Conservation (phyloP, 2,888 invertebrate genomes). For the Geotrupes spiniger region DNA sequence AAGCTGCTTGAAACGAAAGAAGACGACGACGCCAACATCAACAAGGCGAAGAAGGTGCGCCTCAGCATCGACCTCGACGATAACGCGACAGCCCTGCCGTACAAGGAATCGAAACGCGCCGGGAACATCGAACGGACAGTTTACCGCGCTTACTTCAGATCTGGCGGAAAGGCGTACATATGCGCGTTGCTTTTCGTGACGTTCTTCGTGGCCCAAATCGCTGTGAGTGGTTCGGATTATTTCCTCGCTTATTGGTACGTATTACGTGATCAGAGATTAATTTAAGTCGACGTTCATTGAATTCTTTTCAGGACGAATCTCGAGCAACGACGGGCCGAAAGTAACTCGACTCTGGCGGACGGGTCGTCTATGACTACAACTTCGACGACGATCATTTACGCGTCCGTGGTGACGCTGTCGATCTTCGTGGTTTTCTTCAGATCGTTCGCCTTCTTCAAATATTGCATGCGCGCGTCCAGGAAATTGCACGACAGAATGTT, state of each 20-base stretch:
- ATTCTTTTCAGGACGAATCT: conserved; percentile 41
- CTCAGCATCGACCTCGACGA: conserved; percentile 36
- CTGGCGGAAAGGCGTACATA: conserved; percentile 66
- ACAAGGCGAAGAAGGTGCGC: conserved; percentile 32
- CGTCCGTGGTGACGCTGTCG: conserved; percentile 46
- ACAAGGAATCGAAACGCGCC: conserved; percentile 59
- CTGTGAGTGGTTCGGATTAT: conserved; percentile 74
- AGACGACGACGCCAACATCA: conserved; percentile 43
- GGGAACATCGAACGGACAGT: conserved; percentile 55
- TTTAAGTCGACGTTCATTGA: conserved; percentile 1
- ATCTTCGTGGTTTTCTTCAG: conserved; percentile 40
- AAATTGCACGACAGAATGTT: conserved; percentile 57
- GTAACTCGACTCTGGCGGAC: conserved; percentile 14
- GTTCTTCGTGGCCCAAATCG: conserved; percentile 64
- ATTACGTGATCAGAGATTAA: background rate
- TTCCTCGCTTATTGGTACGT: conserved; percentile 74
- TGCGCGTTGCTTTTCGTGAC: conserved; percentile 60
- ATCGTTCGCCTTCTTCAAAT: conserved; percentile 54
- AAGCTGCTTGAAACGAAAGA: conserved; percentile 56
- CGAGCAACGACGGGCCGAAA: conserved; percentile 33
- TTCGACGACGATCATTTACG: conserved; percentile 13
- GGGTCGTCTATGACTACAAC: conserved; percentile 7
- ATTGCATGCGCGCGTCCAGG: conserved; percentile 56
- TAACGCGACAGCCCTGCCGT: conserved; percentile 39
- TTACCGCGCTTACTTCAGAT: conserved; percentile 68